Evolutionary conservation across 2,113 vertebrate species (phyloP).

Genomic region (Ibidorhyncha struthersii): DNA sequence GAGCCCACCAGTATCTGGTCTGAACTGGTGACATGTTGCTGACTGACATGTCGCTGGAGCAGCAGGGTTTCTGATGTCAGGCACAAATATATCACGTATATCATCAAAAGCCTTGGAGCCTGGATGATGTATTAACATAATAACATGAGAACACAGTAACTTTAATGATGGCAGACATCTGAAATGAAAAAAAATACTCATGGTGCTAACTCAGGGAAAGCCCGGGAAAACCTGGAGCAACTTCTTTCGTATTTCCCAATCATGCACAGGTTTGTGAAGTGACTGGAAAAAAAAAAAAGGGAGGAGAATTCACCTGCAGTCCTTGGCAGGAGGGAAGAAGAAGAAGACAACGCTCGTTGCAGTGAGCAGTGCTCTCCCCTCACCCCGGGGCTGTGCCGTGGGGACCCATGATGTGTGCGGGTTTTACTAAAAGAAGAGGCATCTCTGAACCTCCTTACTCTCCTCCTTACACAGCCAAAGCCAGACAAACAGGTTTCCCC

Average conservation of each 20-base stretch:
- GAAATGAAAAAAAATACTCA: neutral
- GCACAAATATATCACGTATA: neutral
- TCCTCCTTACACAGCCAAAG: neutral
- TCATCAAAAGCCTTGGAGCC: neutral
- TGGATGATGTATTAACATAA: neutral
- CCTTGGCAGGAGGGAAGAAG: neutral
- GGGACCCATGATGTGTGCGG: fast-evolving
- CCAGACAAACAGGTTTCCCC: constrained; percentile 25
- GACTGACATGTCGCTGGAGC: neutral
- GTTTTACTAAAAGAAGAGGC: neutral
- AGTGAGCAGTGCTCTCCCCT: neutral
- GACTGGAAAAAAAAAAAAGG: neutral
- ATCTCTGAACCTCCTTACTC: neutral
- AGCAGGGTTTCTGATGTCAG: neutral
- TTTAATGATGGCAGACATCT: neutral
- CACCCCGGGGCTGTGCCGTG: fast-evolving
- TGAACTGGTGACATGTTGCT: neutral
- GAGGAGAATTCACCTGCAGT: neutral
- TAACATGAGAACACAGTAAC: neutral
- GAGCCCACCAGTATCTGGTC: neutral
- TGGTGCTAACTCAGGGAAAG: neutral
- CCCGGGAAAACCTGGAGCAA: neutral
- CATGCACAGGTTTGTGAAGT: neutral
- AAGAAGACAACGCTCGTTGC: fast-evolving
- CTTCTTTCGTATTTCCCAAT: neutral